phyloP scores from a whole-genome alignment of 1,140 invertebrate species.

The Acyrthosiphon pisum region DNA sequence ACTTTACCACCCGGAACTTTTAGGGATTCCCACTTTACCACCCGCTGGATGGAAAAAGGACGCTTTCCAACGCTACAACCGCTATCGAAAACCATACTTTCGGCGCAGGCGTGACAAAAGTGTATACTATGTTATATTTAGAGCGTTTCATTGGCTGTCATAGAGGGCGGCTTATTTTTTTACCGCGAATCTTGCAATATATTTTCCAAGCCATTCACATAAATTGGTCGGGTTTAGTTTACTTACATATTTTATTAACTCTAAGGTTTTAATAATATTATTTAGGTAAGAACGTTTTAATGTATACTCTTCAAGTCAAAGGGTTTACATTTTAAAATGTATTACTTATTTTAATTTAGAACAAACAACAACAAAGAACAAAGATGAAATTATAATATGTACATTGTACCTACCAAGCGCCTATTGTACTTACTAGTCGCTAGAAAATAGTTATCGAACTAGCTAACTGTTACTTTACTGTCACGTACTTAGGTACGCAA shows the following conservation, averaged over 20 bases:
- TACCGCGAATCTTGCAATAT: neutral
- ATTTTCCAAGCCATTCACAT: neutral
- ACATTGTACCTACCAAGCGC: too few relatives aligned
- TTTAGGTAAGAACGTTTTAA: neutral
- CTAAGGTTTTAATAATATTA: neutral
- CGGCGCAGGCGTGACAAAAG: too few relatives aligned
- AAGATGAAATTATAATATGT: too few relatives aligned
- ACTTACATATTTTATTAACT: neutral
- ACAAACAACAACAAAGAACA: too few relatives aligned
- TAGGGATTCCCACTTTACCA: too few relatives aligned
- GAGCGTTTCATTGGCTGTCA: neutral
- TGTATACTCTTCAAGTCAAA: neutral
- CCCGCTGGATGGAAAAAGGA: too few relatives aligned
- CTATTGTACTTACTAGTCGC: too few relatives aligned
- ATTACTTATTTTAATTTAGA: too few relatives aligned
- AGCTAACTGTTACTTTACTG: neutral
- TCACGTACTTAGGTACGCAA: neutral
- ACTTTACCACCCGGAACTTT: too few relatives aligned
- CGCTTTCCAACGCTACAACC: too few relatives aligned
- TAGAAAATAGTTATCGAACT: neutral
- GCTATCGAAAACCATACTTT: too few relatives aligned
- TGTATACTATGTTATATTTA: neutral
- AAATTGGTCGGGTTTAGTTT: neutral
- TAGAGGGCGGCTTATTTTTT: neutral
- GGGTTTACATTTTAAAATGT: too few relatives aligned